phyloP scores from a whole-genome alignment of 92 coral and sea anemone genomes.

The Hydrozoanthus gracilis region DNA sequence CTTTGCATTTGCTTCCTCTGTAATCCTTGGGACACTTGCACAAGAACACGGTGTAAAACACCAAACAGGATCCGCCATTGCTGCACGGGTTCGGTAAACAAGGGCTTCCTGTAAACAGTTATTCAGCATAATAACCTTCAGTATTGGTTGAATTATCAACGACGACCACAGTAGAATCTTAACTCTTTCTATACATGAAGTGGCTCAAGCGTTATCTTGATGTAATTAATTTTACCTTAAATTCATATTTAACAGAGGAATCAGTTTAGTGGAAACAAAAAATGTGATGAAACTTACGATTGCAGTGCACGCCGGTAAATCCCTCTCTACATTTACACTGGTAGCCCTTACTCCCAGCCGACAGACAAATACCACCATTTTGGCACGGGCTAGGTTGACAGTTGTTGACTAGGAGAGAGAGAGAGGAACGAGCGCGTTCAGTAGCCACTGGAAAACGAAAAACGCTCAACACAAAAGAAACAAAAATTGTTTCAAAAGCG shows the following conservation, averaged over 20 bases:
- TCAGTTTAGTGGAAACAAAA: background rate
- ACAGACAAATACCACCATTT: constrained; percentile 79
- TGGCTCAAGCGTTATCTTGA: background rate
- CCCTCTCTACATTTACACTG: constrained; percentile 98
- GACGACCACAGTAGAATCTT: no score
- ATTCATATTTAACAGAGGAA: background rate
- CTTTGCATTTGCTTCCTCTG: constrained; percentile 94
- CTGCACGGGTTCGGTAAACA: constrained; percentile 92
- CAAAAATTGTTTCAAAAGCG: no score
- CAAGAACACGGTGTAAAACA: constrained; percentile 93
- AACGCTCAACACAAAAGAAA: no score
- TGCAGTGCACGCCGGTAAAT: constrained; percentile 85
- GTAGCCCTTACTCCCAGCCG: constrained; percentile 76
- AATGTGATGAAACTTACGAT: constrained; percentile 68
- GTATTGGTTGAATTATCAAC: no score
- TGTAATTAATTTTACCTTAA: background rate
- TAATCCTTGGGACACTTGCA: constrained; percentile 89
- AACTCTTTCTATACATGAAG: no score
- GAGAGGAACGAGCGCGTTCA: background rate
- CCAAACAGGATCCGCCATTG: constrained; percentile 91
- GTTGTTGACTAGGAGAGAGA: constrained; percentile 62
- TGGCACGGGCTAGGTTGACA: constrained; percentile 89
- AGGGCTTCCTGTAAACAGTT: constrained; percentile 76
- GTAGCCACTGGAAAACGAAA: no score
- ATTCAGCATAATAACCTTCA: background rate